These are phyloP conservation scores for Cylloceria caligata DNA, from an alignment of 2,888 invertebrate species.

Conservation along the genomic window DNA sequence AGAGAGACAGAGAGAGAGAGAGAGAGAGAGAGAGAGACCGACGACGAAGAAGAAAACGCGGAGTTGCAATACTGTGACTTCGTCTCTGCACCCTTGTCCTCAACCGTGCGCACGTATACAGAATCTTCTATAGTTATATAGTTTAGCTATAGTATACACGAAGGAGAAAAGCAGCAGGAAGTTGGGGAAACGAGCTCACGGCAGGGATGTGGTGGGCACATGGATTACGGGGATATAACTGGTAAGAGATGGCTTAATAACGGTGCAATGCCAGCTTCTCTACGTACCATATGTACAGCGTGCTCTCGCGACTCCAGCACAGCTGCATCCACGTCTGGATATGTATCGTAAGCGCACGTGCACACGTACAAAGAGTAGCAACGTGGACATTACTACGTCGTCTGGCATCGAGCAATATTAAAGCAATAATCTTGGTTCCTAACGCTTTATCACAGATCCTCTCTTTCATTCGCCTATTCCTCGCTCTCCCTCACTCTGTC, in stretches of 20 bases:
- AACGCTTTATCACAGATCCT: conserved; percentile 59
- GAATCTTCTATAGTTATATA: conserved; percentile 20
- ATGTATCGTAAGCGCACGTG: conserved; percentile 52
- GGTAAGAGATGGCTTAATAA: conserved; percentile 83
- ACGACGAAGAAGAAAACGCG: conserved; percentile 28
- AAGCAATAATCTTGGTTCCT: conserved; percentile 82
- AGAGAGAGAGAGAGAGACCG: conserved; percentile 46
- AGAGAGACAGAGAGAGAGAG: conserved; percentile 36
- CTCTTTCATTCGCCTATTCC: conserved; percentile 54
- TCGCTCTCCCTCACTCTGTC: conserved; percentile 51
- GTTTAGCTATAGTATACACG: conserved; percentile 24
- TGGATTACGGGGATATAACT: conserved; percentile 77
- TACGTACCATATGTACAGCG: conserved; percentile 49
- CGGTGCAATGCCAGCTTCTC: conserved; percentile 75
- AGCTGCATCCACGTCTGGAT: conserved; percentile 58
- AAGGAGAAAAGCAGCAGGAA: conserved; percentile 42
- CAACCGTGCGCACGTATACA: conserved; percentile 27
- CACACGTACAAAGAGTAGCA: conserved; percentile 66
- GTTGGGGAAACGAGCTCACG: conserved; percentile 56
- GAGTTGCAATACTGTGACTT: conserved; percentile 42
- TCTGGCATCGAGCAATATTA: conserved; percentile 82
- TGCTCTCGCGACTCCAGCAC: conserved; percentile 50
- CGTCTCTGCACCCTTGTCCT: conserved; percentile 17
- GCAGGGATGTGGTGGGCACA: conserved; percentile 64
- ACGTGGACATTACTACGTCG: conserved; percentile 77